Conservation (phyloP, 2,888 invertebrate genomes). For the Sarcophaga variegata region DNA sequence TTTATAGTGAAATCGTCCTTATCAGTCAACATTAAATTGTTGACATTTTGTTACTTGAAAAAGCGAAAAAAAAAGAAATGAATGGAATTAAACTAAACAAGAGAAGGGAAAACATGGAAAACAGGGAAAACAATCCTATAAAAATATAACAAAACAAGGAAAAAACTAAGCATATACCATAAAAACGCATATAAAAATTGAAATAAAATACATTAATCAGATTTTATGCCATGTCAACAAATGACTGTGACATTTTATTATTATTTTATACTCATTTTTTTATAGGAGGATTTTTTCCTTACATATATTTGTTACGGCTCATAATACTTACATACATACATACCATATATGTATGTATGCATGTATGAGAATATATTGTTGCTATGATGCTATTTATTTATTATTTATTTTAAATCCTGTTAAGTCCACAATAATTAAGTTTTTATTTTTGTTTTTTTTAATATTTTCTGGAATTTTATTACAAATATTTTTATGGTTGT, state of each 20-base stretch:
- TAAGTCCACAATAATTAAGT: neutral
- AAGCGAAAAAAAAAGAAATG: neutral
- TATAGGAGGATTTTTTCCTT: neutral
- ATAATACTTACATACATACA: neutral
- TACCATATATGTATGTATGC: neutral
- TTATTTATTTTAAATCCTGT: too few relatives aligned
- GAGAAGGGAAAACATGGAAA: neutral
- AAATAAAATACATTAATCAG: constrained; percentile 21
- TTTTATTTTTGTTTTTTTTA: neutral
- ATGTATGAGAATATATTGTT: too few relatives aligned
- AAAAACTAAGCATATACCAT: neutral
- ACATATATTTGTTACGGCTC: neutral
- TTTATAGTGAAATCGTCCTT: neutral
- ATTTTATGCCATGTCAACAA: constrained; percentile 44
- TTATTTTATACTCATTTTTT: constrained; percentile 13
- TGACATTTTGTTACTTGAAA: constrained; percentile 40
- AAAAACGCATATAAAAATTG: constrained; percentile 18
- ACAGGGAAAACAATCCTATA: neutral
- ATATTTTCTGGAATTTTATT: neutral
- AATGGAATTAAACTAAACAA: constrained; percentile 23
- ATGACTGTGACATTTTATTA: constrained; percentile 23
- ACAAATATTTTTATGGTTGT: neutral
- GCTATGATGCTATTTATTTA: too few relatives aligned
- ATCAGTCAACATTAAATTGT: constrained; percentile 40
- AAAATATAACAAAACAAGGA: constrained; percentile 5